A percentile compares a stretch with the other conserved stretches of the same genome.
phyloP scores from a whole-genome alignment of 1,140 invertebrate species.

The Sarcophaga bullata region DNA sequence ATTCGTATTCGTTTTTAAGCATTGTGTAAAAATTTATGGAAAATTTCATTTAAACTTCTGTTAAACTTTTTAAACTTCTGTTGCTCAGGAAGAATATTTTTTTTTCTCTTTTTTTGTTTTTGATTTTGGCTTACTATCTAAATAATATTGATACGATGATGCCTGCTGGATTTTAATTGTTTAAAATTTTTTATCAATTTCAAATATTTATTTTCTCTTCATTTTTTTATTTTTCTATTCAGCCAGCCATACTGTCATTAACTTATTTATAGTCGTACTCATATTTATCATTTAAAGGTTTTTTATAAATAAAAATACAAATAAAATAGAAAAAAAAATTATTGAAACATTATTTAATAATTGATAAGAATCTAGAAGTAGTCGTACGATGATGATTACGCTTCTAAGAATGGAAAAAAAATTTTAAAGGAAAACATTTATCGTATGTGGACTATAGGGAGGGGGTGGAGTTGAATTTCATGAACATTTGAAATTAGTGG shows the following conservation, averaged over 20 bases:
- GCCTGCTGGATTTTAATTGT: constrained; percentile 13
- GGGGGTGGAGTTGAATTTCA: no score
- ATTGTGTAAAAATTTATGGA: not conserved
- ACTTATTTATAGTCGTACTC: not conserved
- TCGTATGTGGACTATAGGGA: no score
- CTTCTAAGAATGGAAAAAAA: no score
- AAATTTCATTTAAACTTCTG: not conserved
- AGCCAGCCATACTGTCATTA: not conserved
- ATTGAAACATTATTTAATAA: not conserved
- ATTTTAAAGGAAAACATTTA: no score
- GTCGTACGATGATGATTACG: no score
- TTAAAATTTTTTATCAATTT: constrained; percentile 8
- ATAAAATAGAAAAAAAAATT: not conserved
- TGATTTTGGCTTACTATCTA: not conserved
- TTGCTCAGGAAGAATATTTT: not conserved
- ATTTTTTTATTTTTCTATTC: not conserved
- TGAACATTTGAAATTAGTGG: no score
- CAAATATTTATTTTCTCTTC: no score
- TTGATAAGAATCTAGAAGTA: not conserved
- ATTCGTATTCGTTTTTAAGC: no score
- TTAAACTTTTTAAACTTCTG: not conserved
- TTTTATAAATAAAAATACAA: constrained; percentile 18
- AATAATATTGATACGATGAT: not conserved
- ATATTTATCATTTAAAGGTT: not conserved
- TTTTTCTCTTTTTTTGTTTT: not conserved